Percentiles rank a stretch among this genome's conserved stretches.
Evolutionary conservation across 2,113 vertebrate genomes (phyloP).

Genomic region (Azemiops feae): DNA sequence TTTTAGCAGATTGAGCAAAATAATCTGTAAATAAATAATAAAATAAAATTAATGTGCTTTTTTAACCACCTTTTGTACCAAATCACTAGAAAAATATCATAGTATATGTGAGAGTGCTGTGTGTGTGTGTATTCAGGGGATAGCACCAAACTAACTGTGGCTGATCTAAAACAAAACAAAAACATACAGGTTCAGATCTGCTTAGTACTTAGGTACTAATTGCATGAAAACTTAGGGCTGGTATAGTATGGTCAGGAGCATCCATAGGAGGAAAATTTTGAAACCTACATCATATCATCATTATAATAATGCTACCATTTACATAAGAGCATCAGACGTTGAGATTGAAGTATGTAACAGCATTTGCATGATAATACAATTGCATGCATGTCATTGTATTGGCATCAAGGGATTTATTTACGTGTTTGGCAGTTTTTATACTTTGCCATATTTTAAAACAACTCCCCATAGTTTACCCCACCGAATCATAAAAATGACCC

Average conservation of each 20-base stretch:
- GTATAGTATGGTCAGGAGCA: neutral
- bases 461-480: neutral
- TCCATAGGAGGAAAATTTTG: neutral
- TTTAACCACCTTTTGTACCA: neutral
- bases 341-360: neutral
- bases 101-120: neutral
- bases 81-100: neutral
- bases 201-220: neutral
- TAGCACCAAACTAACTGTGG: no score
- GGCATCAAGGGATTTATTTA: neutral
- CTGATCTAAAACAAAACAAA: neutral
- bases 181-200: no score
- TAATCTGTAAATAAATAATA: slow-evolving; percentile 63
- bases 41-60: neutral
- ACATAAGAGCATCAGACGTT: neutral
- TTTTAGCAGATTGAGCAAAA: slow-evolving; percentile 76
- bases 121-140: neutral
- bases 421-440: neutral
- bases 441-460: neutral
- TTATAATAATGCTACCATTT: neutral
- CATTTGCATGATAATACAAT: neutral
- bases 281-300: neutral
- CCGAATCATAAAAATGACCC: neutral
- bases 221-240: neutral
- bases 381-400: neutral